A percentile compares a stretch with the other conserved stretches of the same genome.
Conservation (phyloP, 1,140 invertebrate genomes). For the Cecropterus lyciades region DNA sequence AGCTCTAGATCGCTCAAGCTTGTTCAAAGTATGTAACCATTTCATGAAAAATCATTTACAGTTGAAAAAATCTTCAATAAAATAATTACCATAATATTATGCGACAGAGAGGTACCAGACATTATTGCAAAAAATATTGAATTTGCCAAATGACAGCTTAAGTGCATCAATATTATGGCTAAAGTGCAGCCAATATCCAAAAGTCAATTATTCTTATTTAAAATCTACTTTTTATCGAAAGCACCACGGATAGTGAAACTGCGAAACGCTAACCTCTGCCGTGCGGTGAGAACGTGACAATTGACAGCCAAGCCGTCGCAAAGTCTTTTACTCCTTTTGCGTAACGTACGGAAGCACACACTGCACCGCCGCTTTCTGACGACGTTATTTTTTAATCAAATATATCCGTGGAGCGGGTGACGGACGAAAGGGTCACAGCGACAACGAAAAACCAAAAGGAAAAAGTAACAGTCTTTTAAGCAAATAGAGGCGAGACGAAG, state of each 20-base stretch:
- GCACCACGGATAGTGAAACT: slow-evolving; percentile 68
- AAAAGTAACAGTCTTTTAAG: slow-evolving; percentile 79
- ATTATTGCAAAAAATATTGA: neutral
- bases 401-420: slow-evolving; percentile 81
- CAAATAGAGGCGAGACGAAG: slow-evolving; percentile 83
- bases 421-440: slow-evolving; percentile 82
- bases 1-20: no score
- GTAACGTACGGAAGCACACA: slow-evolving; percentile 53
- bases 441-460: slow-evolving; percentile 81
- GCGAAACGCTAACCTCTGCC: slow-evolving; percentile 58
- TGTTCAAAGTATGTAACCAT: no score
- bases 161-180: neutral
- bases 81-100: no score
- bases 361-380: slow-evolving; percentile 75
- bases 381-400: slow-evolving; percentile 86
- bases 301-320: slow-evolving; percentile 78
- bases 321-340: slow-evolving; percentile 77
- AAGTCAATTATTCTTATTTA: slow-evolving; percentile 17
- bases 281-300: slow-evolving; percentile 73
- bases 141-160: neutral
- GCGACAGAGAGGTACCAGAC: no score
- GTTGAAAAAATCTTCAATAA: no score
- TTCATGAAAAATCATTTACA: no score
- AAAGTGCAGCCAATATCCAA: slow-evolving; percentile 6
- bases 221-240: slow-evolving; percentile 22